Evolutionary conservation across 2,113 vertebrate species (phyloP), one percentile per base, ranked within the genome.

Genomic region (Hipposideros armiger): DNA sequence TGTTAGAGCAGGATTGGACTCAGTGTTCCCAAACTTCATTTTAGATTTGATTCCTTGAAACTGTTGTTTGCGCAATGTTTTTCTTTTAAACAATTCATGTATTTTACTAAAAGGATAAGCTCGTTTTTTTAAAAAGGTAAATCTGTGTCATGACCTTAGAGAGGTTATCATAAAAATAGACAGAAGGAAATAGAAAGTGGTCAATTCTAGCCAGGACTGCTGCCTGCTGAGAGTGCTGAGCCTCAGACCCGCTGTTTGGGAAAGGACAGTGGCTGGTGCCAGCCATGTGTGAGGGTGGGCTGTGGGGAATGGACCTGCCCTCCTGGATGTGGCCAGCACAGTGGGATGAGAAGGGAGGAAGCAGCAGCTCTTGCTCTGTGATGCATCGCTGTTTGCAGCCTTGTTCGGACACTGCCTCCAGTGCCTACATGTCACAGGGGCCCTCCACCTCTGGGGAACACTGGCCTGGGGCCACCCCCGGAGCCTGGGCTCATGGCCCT

Each of bases 101-200:
- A 4, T 76, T 93, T 96, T 67, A 94, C 60, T 40, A 36, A 72
- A 93, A 72, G 64, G 30, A 5, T 45, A 50, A 30, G 30, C 72
- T 80, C 90, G 22, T 56, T 88, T 91, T 96, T 78, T 6, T 11
- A 24, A 74, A 76, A 92, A 87, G 15, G 64, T 28, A 28, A 90
- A 15, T 16, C 9, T 3, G 20, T 47, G 7, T 78, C 81, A 36
- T 74, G 69, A 30, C 66, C 36, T 26, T 3, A 62, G 54, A 60
- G 24, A 83, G 14, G 45, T 67, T 22, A 30, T 26, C 42, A 15
- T n/a, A 42, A 50, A 95, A 82, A 56, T 9, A 28, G 91, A 52
- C 10, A 42, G 66, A 24, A 73, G 28, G 7, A 66, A 76, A 80
- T 2, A 28, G 32, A 56, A 45, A 13, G 40, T 4, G 26, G 17